Base-by-base conservation (phyloP, 2,888 invertebrate species). In the Venusia cambrica region DNA sequence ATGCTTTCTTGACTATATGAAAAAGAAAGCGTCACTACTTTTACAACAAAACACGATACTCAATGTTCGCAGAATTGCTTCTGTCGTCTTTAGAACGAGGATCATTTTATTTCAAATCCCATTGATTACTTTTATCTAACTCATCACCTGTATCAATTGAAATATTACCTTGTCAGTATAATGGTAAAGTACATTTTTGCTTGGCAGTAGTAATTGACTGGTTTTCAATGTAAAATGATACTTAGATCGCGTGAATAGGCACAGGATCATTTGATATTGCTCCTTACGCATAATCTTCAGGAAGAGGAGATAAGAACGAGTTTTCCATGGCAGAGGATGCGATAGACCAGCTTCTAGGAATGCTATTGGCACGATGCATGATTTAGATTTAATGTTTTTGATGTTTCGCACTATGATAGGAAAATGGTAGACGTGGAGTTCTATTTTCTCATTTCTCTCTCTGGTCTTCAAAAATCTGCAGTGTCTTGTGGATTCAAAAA, bases 191-290 rank as follows among this genome's bases (percentile, higher is more conserved):
- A 32, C 38, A 41, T 37, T 47, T 49, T 45, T 40, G 31, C 33
- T 34, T 24, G 28, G 14, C 7, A 22, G 32, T 31, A 16, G 42
- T 49, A 49, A 51, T 52, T 43, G 48, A 40, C 41, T 34, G 40
- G 39, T 46, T 33, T 42, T 42, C 39, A 43, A 48, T 51, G 51
- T 55, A 49, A 51, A 50, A 45, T 47, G 50, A 51, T 41, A 48
- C 40, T 39, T 31, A 40, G 37, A 28, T 37, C 33, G 42, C 37
- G 35, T 45, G 44, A 51, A 49, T 41, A 36, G 38, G 29, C 28
- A 42, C 36, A 41, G 40, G 19, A 38, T 38, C 36, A 24, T 22
- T 37, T 32, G 10, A 20, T 17, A 38, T 16, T 21, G 26, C 12
- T 30, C 8, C 29, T 25, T 21, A 22, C 12, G 18, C 10, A 14